Evolutionary conservation across 2,113 vertebrate genomes (phyloP), one percentile per base, ranked within the genome.

Genomic region (Psammodynastes pulverulentus): DNA sequence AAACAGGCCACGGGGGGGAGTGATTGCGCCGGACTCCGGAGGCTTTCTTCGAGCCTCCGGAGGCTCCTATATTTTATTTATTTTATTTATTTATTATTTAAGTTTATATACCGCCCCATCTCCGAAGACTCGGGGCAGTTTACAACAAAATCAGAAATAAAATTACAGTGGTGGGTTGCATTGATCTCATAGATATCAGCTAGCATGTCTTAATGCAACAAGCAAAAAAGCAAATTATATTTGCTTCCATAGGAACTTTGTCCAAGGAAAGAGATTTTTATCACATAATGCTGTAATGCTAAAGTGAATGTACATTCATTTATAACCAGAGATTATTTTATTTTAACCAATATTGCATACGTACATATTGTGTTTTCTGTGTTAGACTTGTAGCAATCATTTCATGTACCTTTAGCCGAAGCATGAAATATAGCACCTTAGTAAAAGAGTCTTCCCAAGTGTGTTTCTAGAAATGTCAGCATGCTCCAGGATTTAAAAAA

Each of bases 151-250:
- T n/a, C n/a, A n/a, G n/a, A n/a, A n/a, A n/a, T n/a, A n/a, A n/a
- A n/a, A n/a, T 17, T 54, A 91, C 79, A 39, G 29, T 4, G 9
- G 0, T 2, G 3, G 15, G 26, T 2, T 5, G 3, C 34, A 7
- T 19, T 3, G 51, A 45, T 29, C 17, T 39, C 5, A 34, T 45
- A n/a, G 0, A 0, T 39, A 0, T 3, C 1, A 0, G 8, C 9
- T 52, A 51, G 39, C 3, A 26, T 86, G 23, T 12, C 58, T 93
- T 0, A 29, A 26, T 0, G 46, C 39, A 0, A 0, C 0, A 58
- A 9, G 9, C 58, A 39, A 19, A 45, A 45, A 46, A 62, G 17
- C 10, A 6, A 0, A 0, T 72, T 72, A 2, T 26, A 34, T 39
- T 79, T 79, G 19, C 7, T 0, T 10, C 10, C 6, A 23, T 7